Percentiles rank a stretch among this genome's conserved stretches.
These are phyloP conservation scores for Zaprionus ornatus DNA, from an alignment of 1,140 invertebrate species.

Conservation along the genomic window DNA sequence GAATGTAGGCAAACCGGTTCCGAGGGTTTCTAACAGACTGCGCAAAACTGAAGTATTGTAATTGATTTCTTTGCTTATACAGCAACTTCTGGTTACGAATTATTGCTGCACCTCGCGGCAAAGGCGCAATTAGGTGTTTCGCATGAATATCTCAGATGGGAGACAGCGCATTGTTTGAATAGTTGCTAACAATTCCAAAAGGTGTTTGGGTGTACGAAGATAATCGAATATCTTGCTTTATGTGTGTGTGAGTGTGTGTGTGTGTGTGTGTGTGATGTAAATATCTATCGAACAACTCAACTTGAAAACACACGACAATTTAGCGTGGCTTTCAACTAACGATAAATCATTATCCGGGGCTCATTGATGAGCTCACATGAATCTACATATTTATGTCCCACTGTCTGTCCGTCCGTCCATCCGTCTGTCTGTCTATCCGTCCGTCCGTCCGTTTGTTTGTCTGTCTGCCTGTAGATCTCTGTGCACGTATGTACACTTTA, in stretches of 20 bases:
- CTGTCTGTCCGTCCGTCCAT: neutral
- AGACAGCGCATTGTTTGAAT: constrained; percentile 24
- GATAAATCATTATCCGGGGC: constrained; percentile 34
- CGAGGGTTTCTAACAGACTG: neutral
- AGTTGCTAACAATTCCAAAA: constrained; percentile 16
- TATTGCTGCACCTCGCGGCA: constrained; percentile 21
- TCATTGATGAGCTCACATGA: constrained; percentile 24
- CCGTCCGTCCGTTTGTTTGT: neutral
- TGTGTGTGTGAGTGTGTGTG: neutral
- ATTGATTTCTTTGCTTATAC: constrained; percentile 26
- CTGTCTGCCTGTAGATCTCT: neutral
- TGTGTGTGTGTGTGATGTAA: constrained; percentile 14
- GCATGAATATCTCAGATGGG: constrained; percentile 12
- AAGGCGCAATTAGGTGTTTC: constrained; percentile 15
- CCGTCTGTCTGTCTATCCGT: neutral
- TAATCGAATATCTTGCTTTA: neutral
- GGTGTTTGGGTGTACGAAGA: constrained; percentile 7
- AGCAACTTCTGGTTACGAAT: constrained; percentile 20
- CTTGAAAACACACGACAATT: constrained; percentile 20
- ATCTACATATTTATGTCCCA: constrained; percentile 38
- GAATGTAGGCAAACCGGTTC: constrained; percentile 17
- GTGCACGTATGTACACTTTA: constrained; percentile 20
- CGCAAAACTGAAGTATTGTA: constrained; percentile 1
- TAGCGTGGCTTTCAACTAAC: constrained; percentile 20
- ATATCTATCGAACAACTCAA: constrained; percentile 32